These are phyloP conservation scores for Martes martes DNA, from an alignment of 2,113 vertebrate genomes.

Conservation along the genomic window DNA sequence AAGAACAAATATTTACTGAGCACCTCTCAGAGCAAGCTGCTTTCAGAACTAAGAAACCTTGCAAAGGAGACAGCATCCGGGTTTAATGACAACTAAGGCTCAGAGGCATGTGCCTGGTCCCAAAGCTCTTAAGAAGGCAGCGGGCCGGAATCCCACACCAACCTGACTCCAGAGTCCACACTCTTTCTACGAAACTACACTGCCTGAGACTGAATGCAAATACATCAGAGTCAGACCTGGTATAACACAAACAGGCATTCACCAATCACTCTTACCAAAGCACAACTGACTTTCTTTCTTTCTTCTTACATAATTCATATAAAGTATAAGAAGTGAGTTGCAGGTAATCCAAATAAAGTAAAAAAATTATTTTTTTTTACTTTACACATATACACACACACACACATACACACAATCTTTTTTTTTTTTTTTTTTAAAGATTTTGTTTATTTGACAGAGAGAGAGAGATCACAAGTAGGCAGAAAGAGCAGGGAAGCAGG, in stretches of 20 bases:
- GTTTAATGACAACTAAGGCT: not conserved
- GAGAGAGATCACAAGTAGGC: too few relatives aligned
- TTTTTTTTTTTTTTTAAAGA: too few relatives aligned
- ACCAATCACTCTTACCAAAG: not conserved
- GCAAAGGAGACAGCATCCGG: not conserved
- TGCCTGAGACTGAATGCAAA: not conserved
- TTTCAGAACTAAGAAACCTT: conserved; percentile 11
- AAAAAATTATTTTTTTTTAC: not conserved
- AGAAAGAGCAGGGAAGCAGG: too few relatives aligned
- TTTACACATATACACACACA: not conserved
- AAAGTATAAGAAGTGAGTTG: not conserved
- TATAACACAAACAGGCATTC: not conserved
- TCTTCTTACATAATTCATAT: not conserved
- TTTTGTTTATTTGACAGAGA: too few relatives aligned
- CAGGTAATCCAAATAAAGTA: not conserved
- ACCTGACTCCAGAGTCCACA: not conserved
- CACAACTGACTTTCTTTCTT: not conserved
- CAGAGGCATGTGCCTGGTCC: not conserved
- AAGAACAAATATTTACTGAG: not conserved
- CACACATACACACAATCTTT: too few relatives aligned
- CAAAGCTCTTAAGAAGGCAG: not conserved
- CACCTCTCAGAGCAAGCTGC: not conserved
- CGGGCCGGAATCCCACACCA: not conserved
- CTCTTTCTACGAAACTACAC: not conserved
- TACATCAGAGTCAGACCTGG: not conserved